Evolutionary conservation across 2,113 vertebrate genomes (phyloP).

Genomic region (Mola mola): DNA sequence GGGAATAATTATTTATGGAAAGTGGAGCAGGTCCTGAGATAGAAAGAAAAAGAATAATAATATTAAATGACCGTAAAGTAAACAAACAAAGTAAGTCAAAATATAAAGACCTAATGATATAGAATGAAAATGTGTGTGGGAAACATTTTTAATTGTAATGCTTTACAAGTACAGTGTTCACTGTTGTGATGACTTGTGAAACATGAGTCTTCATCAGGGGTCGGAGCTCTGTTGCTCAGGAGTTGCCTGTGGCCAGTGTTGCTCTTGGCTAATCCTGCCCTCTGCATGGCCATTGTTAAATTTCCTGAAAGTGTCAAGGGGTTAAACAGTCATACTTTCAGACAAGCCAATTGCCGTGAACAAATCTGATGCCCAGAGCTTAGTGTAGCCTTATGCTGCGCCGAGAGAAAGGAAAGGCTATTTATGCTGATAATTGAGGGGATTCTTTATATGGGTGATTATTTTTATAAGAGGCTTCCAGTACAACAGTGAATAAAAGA

Average conservation of each 20-base stretch:
- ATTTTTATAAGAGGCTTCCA: neutral
- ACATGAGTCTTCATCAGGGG: neutral
- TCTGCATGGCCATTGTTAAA: conserved; percentile 25
- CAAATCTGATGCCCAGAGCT: too few species aligned
- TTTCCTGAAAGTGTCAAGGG: conserved; percentile 20
- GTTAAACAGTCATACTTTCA: conserved; percentile 45
- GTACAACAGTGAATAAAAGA: neutral
- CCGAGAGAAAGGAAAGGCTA: neutral
- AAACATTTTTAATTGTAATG: too few species aligned
- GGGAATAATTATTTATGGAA: conserved; percentile 70
- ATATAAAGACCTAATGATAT: conserved; percentile 9
- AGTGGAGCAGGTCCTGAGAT: conserved; percentile 56
- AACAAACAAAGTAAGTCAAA: neutral
- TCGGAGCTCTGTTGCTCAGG: conserved; percentile 2
- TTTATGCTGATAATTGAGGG: conserved; percentile 11
- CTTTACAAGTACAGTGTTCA: too few species aligned
- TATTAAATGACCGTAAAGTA: conserved; percentile 21
- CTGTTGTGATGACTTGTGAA: too few species aligned
- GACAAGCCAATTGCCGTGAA: conserved; percentile 33
- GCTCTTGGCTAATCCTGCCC: conserved; percentile 37
- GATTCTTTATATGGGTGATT: conserved; percentile 9
- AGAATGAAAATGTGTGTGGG: too few species aligned
- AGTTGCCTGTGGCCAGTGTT: conserved; percentile 16
- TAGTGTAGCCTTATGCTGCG: conserved; percentile 16
- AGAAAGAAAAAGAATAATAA: conserved; percentile 5